Evolutionary conservation across 2,888 invertebrate genomes (phyloP).

Genomic region (Chorisops tibialis): DNA sequence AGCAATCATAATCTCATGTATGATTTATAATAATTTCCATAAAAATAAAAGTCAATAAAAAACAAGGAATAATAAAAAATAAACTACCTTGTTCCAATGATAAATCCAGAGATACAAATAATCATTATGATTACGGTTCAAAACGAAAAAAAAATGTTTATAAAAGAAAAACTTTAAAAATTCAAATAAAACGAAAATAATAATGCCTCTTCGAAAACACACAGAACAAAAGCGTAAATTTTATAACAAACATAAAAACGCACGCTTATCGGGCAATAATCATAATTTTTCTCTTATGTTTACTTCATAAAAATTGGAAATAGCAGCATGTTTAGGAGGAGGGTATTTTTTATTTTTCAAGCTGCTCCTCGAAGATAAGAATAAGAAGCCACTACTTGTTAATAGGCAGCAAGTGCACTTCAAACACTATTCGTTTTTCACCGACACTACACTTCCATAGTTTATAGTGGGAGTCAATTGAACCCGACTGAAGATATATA

Average conservation of each 20-base stretch:
- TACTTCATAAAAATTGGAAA: constrained; percentile 39
- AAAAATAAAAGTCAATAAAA: no score
- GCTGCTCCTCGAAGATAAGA: no score
- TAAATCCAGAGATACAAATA: constrained; percentile 61
- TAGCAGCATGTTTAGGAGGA: constrained; percentile 33
- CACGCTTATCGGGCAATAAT: not conserved
- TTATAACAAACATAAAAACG: not conserved
- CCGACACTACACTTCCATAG: no score
- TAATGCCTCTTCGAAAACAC: constrained; percentile 20
- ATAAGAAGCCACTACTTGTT: no score
- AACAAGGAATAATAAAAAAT: not conserved
- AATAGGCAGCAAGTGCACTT: no score
- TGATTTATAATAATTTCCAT: no score
- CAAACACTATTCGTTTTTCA: no score
- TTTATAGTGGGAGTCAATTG: no score
- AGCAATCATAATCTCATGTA: no score
- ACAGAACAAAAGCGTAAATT: constrained; percentile 22
- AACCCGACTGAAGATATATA: no score
- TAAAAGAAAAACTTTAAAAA: constrained; percentile 15
- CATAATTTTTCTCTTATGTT: constrained; percentile 15
- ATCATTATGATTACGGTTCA: constrained; percentile 51
- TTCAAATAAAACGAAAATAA: constrained; percentile 5
- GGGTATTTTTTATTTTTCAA: no score
- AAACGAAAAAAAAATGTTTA: constrained; percentile 13
- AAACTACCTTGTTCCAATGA: constrained; percentile 56